phyloP scores from a whole-genome alignment of 2,797 vertebrate genomes.

The Ptychobarbus kaznakovi region DNA sequence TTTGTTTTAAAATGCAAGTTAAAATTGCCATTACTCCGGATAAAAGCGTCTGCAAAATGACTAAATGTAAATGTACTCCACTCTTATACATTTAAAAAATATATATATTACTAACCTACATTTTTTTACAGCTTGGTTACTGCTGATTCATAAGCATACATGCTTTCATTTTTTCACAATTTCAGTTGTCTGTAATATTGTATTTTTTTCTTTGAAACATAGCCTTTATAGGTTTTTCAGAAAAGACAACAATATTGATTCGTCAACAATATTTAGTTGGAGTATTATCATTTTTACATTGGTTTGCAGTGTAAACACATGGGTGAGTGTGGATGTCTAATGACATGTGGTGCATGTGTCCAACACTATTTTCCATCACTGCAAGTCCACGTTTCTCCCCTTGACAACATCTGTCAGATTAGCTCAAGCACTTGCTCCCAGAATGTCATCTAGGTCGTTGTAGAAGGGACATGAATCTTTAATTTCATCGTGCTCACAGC shows the following conservation, averaged over 20 bases:
- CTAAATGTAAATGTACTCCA: no score
- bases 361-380: neutral
- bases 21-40: no score
- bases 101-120: no score
- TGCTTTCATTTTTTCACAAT: no score
- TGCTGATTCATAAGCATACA: no score
- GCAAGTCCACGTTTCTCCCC: neutral
- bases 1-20: no score
- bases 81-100: no score
- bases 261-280: neutral
- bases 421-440: neutral
- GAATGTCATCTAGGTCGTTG: neutral
- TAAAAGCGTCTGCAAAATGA: no score
- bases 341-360: neutral
- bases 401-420: conserved; percentile 21
- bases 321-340: neutral
- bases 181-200: neutral
- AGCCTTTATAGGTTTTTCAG: neutral
- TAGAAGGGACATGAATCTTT: conserved; percentile 16
- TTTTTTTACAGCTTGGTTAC: no score
- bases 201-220: neutral
- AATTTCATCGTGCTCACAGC: neutral
- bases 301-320: neutral
- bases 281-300: neutral
- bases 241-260: neutral